Conservation (phyloP, 2,113 vertebrate species). For the Crotalus helleri region DNA sequence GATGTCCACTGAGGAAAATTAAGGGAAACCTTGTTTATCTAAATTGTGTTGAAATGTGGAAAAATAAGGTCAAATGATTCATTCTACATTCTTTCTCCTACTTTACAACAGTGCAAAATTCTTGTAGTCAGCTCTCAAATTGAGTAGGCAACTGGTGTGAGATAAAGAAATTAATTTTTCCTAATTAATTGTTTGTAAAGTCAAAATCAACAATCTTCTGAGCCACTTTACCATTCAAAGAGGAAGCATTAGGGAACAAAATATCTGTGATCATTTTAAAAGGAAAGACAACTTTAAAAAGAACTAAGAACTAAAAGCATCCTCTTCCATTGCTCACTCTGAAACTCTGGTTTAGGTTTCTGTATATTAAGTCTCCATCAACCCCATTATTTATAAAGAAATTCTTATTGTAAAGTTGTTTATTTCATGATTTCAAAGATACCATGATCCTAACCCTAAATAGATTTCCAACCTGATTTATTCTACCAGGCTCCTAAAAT, state of each 20-base stretch:
- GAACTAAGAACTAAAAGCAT: not conserved
- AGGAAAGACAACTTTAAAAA: not conserved
- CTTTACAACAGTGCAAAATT: not conserved
- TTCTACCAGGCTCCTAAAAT: not conserved
- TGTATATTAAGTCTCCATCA: not conserved
- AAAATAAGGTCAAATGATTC: not conserved
- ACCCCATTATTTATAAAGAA: not conserved
- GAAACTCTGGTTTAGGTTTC: not conserved
- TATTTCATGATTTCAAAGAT: not conserved
- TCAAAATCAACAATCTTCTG: not conserved
- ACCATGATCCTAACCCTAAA: not conserved
- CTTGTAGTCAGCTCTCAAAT: not conserved
- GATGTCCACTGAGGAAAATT: not conserved
- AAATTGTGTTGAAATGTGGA: not conserved
- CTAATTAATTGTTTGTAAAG: not conserved
- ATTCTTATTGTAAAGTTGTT: not conserved
- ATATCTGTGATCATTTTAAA: not conserved
- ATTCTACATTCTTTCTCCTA: not conserved
- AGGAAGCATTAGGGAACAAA: not conserved
- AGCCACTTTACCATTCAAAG: not conserved
- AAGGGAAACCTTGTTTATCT: constrained; percentile 21
- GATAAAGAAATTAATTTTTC: not conserved
- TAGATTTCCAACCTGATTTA: not conserved
- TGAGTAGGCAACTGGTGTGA: not conserved
- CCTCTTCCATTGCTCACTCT: not conserved